A percentile compares a stretch with the other conserved stretches of the same genome.
Evolutionary conservation across 2,113 vertebrate species (phyloP).

Genomic region (Sapajus apella): DNA sequence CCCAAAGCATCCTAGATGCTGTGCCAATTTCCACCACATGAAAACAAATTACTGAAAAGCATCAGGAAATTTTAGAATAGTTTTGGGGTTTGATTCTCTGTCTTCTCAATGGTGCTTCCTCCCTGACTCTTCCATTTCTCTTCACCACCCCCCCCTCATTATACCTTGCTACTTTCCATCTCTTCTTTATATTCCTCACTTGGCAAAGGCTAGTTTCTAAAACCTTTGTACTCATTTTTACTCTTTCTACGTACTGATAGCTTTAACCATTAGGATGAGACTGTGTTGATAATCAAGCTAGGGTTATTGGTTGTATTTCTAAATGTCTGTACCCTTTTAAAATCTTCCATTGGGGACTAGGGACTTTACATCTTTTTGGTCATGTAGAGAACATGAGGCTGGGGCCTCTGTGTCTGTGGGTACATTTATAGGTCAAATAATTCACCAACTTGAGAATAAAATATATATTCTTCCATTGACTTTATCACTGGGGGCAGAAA

Average conservation of each 20-base stretch:
- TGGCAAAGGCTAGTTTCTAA: not conserved
- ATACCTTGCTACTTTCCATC: not conserved
- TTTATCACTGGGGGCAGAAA: not conserved
- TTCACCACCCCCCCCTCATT: not conserved
- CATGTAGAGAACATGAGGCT: not conserved
- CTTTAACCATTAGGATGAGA: not conserved
- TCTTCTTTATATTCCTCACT: not conserved
- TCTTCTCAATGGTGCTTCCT: conserved; percentile 7
- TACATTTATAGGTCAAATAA: not conserved
- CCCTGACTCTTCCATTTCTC: not conserved
- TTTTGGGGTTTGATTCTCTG: conserved; percentile 14
- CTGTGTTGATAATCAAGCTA: not conserved
- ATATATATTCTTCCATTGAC: not conserved
- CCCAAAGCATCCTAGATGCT: conserved; percentile 15
- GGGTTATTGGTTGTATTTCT: not conserved
- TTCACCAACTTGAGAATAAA: not conserved
- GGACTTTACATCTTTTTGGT: not conserved
- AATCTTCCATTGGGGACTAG: not conserved
- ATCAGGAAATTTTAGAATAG: conserved; percentile 51
- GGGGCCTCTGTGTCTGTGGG: not conserved
- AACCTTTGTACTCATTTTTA: not conserved
- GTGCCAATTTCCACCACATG: conserved; percentile 48
- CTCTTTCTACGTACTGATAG: not conserved
- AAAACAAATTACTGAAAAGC: conserved; percentile 75
- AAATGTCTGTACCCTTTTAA: not conserved